Evolutionary conservation across 2,797 vertebrate species (phyloP), one percentile per base, ranked within the genome.

Genomic region (Liasis olivaceus): DNA sequence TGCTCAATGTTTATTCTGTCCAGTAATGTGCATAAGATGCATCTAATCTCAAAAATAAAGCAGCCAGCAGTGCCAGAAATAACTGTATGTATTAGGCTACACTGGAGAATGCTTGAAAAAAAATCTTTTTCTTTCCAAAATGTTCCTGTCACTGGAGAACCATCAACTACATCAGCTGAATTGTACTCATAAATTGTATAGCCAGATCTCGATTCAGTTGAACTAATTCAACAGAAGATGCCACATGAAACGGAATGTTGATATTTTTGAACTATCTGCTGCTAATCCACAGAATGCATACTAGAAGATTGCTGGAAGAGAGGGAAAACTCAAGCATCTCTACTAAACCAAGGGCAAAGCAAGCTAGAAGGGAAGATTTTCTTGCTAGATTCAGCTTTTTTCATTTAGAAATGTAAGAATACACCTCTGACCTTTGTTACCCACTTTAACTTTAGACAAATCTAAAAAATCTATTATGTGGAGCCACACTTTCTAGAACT

Each of bases 291-390:
- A 64, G 64, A 58, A 92, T 14, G 7, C 1, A 0, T 58, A 94
- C 90, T 86, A 88, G 95, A 94, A 92, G 89, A 72, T 87, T 93
- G n/a, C 6, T 4, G 85, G 58, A 89, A 56, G 12, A 51, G 94
- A 95, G 85, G 92, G 94, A 93, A 91, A 87, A 93, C 15, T 94
- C 92, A 60, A 94, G 90, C 26, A 89, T 4, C 90, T 91, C 91
- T 87, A 93, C 89, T 88, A 90, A 92, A 92, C 54, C 90, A 95
- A 96, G 96, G 95, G 93, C 93, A 96, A 89, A 92, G 42, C 59
- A 42, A 92, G 94, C 87, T 89, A 64, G 93, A 93, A 94, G 95
- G 47, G 92, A 91, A 91, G 94, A 87, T 94, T 93, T 94, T 93
- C 89, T 91, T 62, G 60, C 92, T 84, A 89, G 92, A 93, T 93